Conservation (phyloP, 2,797 vertebrate species). For the Anabas testudineus region DNA sequence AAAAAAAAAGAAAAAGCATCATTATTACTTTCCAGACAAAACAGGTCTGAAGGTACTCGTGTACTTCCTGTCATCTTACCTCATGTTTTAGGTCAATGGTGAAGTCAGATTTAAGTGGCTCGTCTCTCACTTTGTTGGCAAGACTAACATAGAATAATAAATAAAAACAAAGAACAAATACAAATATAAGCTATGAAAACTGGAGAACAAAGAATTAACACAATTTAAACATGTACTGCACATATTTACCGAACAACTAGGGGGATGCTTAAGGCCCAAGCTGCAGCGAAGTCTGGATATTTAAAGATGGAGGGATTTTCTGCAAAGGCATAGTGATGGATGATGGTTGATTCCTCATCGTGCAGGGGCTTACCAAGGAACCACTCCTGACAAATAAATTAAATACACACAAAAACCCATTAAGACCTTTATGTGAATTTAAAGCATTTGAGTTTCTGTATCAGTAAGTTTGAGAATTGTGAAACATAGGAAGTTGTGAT, state of each 20-base stretch:
- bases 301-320: constrained; percentile 93
- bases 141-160: constrained; percentile 84
- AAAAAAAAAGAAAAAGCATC: constrained; percentile 17
- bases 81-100: constrained; percentile 98
- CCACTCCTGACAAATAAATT: constrained; percentile 87
- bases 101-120: constrained; percentile 95
- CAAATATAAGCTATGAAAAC: not conserved
- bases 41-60: constrained; percentile 9
- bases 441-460: constrained; percentile 16
- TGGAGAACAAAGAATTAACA: not conserved
- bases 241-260: constrained; percentile 91
- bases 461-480: no score
- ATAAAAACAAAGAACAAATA: constrained; percentile 24
- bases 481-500: no score
- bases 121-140: constrained; percentile 88
- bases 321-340: constrained; percentile 98
- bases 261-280: constrained; percentile 93
- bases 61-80: constrained; percentile 82
- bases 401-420: not conserved
- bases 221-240: not conserved
- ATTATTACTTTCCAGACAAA: constrained; percentile 26
- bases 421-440: not conserved
- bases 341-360: constrained; percentile 96
- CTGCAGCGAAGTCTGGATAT: constrained; percentile 96
- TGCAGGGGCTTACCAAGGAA: constrained; percentile 94